Evolutionary conservation across 2,888 invertebrate genomes (phyloP), one percentile per base, ranked within the genome.

Genomic region (Drosophila pegasa): DNA sequence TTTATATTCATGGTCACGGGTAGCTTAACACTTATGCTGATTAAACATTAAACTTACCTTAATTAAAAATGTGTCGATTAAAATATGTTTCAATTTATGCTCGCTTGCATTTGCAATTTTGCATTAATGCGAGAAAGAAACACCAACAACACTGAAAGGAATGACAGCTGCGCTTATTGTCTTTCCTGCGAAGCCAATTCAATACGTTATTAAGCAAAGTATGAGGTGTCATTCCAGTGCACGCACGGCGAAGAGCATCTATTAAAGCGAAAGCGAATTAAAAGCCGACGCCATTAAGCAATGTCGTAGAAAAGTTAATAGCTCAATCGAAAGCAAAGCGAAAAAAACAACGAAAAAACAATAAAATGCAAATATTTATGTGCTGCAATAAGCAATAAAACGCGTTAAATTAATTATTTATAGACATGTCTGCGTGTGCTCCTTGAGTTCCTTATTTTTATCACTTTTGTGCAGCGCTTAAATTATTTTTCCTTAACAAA

Each of bases 321-420:
- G 18, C 48, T 48, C 33, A 33, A 29, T 18, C 14, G 33, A 25
- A 41, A 37, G 33, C n/a, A 14, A 45, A 56, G 1, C 6, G 10
- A 35, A 4, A 27, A 14, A 12, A 10, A 12, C 8, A 35, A 27
- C 40, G 29, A 37, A n/a, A 54, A 35, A 16, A 25, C 55, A 38
- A 54, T 58, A 20, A 50, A 51, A 55, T 61, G 48, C n/a, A 35
- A 54, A 61, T 54, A 52, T 54, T 62, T 50, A 38, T 16, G 18
- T 14, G 29, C 47, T 27, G 31, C 37, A 22, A 22, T 25, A 33
- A 55, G 25, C 48, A 60, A 67, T 71, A 55, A 61, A 65, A 41
- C 12, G 33, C 33, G 14, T 6, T 40, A 65, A 58, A 35, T 70
- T 31, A 37, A 60, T 33, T 50, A 50, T 69, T 51, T 54, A 74